Evolutionary conservation across 2,888 invertebrate species (phyloP).

Genomic region (Drosophila mayaguana): DNA sequence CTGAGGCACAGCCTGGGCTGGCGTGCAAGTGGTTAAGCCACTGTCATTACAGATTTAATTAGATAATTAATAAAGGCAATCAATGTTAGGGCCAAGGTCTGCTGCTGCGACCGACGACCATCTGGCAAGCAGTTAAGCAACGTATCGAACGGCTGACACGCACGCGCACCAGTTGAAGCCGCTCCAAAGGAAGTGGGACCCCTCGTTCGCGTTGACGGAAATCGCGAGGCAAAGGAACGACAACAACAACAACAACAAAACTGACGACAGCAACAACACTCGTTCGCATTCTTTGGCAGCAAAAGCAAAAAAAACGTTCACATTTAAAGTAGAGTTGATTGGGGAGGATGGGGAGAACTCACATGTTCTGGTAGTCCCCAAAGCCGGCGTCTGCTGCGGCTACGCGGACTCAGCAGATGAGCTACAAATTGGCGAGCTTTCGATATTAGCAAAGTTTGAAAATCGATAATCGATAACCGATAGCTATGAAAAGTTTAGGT

Average conservation of each 20-base stretch:
- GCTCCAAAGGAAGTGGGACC: slow-evolving; percentile 73
- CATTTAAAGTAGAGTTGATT: slow-evolving; percentile 71
- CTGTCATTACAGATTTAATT: slow-evolving; percentile 80
- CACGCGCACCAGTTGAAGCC: slow-evolving; percentile 62
- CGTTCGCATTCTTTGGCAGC: slow-evolving; percentile 62
- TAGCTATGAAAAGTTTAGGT: neutral
- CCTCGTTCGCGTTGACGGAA: slow-evolving; percentile 63
- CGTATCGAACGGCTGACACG: slow-evolving; percentile 59
- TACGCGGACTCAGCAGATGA: slow-evolving; percentile 18
- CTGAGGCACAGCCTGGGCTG: slow-evolving; percentile 6
- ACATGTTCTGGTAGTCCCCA: slow-evolving; percentile 38
- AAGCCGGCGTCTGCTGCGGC: slow-evolving; percentile 3
- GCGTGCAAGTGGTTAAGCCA: slow-evolving; percentile 53
- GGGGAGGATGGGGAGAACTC: slow-evolving; percentile 55
- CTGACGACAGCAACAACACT: slow-evolving; percentile 33
- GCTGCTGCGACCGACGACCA: slow-evolving; percentile 41
- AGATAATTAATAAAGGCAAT: slow-evolving; percentile 82
- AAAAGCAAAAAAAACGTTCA: slow-evolving; percentile 54
- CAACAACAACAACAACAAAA: slow-evolving; percentile 33
- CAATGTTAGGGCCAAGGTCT: slow-evolving; percentile 56
- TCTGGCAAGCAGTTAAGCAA: slow-evolving; percentile 58
- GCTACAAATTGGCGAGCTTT: slow-evolving; percentile 6
- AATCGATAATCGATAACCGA: neutral
- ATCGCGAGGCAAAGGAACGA: slow-evolving; percentile 63
- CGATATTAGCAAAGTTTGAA: neutral